These are phyloP conservation scores for Holothuria glaberrima DNA, from an alignment of 35 echinoderm and acorn worm species.

Conservation along the genomic window DNA sequence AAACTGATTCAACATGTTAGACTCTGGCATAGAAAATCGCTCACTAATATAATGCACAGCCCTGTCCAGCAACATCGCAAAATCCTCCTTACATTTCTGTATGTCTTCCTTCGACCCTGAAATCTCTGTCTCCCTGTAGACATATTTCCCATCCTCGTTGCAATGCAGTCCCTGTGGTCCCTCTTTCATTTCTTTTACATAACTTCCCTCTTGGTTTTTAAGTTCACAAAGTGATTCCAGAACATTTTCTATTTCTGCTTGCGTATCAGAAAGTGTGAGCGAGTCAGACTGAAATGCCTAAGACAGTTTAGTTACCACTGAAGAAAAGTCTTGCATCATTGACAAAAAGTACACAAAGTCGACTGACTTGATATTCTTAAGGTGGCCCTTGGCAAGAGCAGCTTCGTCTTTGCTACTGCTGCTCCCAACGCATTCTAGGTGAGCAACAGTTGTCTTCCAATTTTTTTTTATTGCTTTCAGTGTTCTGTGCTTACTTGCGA, in stretches of 20 bases:
- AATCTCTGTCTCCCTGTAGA: slow-evolving; percentile 1
- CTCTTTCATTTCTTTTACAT: slow-evolving; percentile 8
- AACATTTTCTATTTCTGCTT: neutral
- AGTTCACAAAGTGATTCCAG: neutral
- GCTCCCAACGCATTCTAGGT: neutral
- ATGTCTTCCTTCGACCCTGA: neutral
- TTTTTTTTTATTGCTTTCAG: slow-evolving; percentile 14
- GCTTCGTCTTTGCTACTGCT: neutral
- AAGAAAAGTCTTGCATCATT: slow-evolving; percentile 2
- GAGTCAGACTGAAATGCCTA: neutral
- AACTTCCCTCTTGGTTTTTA: neutral
- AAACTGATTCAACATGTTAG: neutral
- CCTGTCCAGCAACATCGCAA: slow-evolving; percentile 26
- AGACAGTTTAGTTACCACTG: neutral
- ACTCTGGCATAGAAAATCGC: slow-evolving; percentile 19
- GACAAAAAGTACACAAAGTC: neutral
- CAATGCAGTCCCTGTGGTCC: slow-evolving; percentile 1
- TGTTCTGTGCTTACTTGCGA: slow-evolving; percentile 39
- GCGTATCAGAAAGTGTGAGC: neutral
- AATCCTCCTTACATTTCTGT: slow-evolving; percentile 10
- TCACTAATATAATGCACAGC: slow-evolving; percentile 25
- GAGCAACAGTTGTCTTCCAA: neutral
- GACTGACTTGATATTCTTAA: slow-evolving; percentile 20
- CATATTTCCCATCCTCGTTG: neutral
- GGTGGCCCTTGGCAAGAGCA: neutral